Evolutionary conservation across 2,113 vertebrate species (phyloP).

Genomic region (Struthio camelus): DNA sequence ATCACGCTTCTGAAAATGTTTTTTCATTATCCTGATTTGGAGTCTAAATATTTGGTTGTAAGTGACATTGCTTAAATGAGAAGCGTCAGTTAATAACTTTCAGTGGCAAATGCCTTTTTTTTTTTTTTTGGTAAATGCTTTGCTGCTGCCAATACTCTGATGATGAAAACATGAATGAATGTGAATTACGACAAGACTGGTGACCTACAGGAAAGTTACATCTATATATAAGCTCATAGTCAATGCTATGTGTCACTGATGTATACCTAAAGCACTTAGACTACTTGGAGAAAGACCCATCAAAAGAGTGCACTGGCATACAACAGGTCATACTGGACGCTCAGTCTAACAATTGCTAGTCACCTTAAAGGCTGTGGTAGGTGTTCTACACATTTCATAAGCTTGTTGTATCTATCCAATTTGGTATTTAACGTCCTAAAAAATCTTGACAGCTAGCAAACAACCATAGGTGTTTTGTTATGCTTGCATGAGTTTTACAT

Average conservation of each 20-base stretch:
- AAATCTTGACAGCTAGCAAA: background rate
- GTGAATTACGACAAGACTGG: background rate
- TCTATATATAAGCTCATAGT: background rate
- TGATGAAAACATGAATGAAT: background rate
- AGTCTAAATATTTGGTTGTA: conserved; percentile 66
- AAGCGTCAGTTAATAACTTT: conserved; percentile 43
- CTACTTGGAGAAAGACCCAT: background rate
- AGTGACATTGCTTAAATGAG: conserved; percentile 43
- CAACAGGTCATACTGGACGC: background rate
- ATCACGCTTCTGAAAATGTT: conserved; percentile 40
- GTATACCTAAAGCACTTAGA: background rate
- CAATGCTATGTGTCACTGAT: background rate
- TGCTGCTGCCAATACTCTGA: background rate
- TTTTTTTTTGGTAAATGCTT: background rate
- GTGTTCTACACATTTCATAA: background rate
- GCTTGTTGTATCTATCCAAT: background rate
- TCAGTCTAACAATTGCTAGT: background rate
- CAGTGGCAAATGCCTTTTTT: background rate
- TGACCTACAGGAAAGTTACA: background rate
- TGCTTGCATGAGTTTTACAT: background rate
- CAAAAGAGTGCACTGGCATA: background rate
- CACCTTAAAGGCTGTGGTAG: background rate
- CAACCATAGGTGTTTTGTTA: background rate
- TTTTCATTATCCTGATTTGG: conserved; percentile 52
- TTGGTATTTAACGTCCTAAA: background rate